Base-by-base conservation (phyloP, 2,888 invertebrate genomes). In the Epirrhoe tristata region DNA sequence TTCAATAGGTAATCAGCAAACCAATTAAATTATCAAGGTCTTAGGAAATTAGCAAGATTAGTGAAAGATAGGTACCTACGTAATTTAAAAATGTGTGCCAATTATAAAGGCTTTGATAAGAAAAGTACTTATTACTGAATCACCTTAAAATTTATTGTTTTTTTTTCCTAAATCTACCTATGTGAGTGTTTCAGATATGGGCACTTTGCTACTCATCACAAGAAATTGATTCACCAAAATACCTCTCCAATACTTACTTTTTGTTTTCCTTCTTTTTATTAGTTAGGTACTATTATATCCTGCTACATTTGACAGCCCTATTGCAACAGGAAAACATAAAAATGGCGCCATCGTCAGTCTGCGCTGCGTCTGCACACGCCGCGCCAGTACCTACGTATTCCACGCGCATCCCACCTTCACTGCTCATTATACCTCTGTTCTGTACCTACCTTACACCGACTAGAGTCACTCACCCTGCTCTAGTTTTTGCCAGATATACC, bases 301-400 rank as follows among this genome's bases (percentile, higher is more conserved):
- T 6, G 48, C 2, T 24, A 24, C 24, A 12, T 48, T 16, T 51
- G 55, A 10, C 60, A 63, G n/a, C 67, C 63, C 56, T 63, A 66
- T 6, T 64, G 64, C 58, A 58, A 61, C 62, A 62, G 62, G 62
- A 65, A 62, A 77, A 80, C 82, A 63, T 83, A 82, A 86, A 87
- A 87, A 87, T 85, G 89, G 87, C 90, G 88, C 86, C 85, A 77
- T 79, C 82, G 83, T 78, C 76, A 74, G 88, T 89, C 90, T 90
- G 86, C 84, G 66, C 81, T 76, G 76, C 85, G 91, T 91, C 90
- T 91, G 85, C 83, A 84, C 84, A 70, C 73, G 74, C 34, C 48
- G 48, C 48, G 14, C 4, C 48, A 7, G 14, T 5, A 24, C 43
- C 48, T 39, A 54, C 80, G 82, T 88, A 89, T 89, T 86, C 88